Evolutionary conservation across 1,140 invertebrate species (phyloP).

Genomic region (Saccostrea cuccullata): DNA sequence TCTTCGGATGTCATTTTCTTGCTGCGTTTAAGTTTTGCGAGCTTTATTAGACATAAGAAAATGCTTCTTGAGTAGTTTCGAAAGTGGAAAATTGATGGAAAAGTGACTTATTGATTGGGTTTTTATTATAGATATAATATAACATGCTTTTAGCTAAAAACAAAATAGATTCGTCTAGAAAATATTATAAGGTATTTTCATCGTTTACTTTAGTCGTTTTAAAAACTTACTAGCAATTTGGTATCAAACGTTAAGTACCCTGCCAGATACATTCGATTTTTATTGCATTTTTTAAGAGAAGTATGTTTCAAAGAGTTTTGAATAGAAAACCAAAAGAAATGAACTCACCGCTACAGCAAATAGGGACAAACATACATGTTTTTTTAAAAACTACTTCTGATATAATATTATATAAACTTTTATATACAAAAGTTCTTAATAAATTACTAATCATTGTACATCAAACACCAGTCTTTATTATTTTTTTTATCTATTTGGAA

Average conservation of each 20-base stretch:
- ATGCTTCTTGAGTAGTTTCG: conserved; percentile 26
- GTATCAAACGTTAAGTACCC: background rate
- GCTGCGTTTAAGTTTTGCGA: conserved; percentile 52
- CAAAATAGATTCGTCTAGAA: conserved; percentile 3
- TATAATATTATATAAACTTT: no score
- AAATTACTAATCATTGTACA: no score
- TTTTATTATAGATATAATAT: conserved; percentile 25
- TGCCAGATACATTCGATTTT: background rate
- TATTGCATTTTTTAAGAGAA: background rate
- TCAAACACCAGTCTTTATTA: no score
- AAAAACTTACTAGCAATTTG: conserved; percentile 13
- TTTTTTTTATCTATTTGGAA: no score
- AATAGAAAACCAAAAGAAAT: background rate
- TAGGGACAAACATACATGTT: no score
- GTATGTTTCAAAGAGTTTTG: background rate
- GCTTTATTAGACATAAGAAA: conserved; percentile 48
- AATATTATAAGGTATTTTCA: conserved; percentile 7
- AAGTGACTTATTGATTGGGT: conserved; percentile 16
- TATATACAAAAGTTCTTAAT: no score
- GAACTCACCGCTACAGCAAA: no score
- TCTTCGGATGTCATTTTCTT: conserved; percentile 50
- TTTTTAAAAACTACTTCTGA: no score
- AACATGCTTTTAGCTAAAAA: conserved; percentile 32
- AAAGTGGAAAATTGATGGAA: conserved; percentile 35
- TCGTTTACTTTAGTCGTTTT: background rate